These are phyloP conservation scores for Allobates femoralis DNA, from an alignment of 2,797 vertebrate genomes.

Conservation along the genomic window DNA sequence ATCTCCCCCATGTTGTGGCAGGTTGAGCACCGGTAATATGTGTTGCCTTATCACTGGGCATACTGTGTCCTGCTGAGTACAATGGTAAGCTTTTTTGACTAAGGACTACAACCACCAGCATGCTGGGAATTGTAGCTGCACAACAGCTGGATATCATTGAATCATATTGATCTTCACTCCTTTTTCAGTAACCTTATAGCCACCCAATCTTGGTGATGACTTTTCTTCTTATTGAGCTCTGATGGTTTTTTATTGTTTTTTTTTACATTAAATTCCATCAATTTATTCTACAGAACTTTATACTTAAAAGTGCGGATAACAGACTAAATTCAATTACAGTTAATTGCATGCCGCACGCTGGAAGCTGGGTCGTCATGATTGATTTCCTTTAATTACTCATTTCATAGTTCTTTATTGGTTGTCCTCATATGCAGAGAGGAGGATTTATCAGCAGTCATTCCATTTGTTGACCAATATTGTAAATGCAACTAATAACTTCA, in stretches of 20 bases:
- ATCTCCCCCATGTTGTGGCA: no score
- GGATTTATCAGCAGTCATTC: not conserved
- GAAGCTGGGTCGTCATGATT: not conserved
- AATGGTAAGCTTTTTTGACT: no score
- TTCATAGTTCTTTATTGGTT: not conserved
- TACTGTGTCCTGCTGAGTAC: no score
- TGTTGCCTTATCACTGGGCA: no score
- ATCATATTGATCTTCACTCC: not conserved
- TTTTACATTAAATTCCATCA: not conserved
- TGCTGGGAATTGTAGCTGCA: not conserved
- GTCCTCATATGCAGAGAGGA: not conserved
- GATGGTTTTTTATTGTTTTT: not conserved
- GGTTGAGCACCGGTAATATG: no score
- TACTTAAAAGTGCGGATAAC: not conserved
- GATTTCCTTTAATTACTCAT: not conserved
- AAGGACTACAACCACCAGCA: not conserved
- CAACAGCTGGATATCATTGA: not conserved
- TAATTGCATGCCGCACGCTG: not conserved
- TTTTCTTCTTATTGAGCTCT: not conserved
- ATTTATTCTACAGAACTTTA: not conserved
- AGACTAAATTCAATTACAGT: not conserved
- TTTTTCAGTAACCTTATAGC: not conserved
- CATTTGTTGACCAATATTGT: conserved; percentile 4
- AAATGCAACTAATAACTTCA: not conserved
- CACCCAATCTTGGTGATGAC: not conserved